A percentile compares a stretch with the other conserved stretches of the same genome.
Conservation (phyloP, 2,113 vertebrate genomes). For the Mustelus asterias region DNA sequence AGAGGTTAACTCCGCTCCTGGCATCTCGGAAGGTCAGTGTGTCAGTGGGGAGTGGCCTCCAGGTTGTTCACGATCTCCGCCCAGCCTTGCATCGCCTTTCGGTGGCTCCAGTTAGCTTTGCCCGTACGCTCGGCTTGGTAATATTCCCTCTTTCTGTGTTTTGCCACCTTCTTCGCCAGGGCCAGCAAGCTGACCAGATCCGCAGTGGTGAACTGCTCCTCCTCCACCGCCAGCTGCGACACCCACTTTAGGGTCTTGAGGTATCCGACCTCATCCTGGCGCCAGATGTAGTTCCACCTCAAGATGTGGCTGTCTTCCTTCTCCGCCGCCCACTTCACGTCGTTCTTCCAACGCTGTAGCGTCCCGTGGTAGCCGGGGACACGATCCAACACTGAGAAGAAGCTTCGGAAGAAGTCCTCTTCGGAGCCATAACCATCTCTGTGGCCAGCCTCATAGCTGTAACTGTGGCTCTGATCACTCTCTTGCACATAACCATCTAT, state of each 20-base stretch:
- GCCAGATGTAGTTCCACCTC: not conserved
- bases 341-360: not conserved
- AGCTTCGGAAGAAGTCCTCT: not conserved
- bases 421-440: not conserved
- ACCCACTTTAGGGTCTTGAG: not conserved
- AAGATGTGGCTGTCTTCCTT: not conserved
- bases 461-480: too few relatives aligned
- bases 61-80: not conserved
- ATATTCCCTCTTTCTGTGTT: not conserved
- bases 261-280: not conserved
- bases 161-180: not conserved
- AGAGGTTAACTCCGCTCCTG: too few relatives aligned
- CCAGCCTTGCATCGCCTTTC: not conserved
- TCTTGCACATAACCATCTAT: too few relatives aligned
- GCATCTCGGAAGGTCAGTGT: too few relatives aligned
- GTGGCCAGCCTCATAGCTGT: too few relatives aligned
- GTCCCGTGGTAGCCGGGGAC: not conserved
- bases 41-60: not conserved
- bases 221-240: not conserved
- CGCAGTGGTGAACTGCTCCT: not conserved
- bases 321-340: not conserved
- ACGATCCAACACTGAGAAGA: not conserved
- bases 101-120: not conserved
- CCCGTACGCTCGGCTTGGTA: accelerated
- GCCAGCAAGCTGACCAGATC: not conserved